A percentile compares a stretch with the other conserved stretches of the same genome.
phyloP scores from a whole-genome alignment of 2,888 invertebrate species.

The Melanophora roralis region DNA sequence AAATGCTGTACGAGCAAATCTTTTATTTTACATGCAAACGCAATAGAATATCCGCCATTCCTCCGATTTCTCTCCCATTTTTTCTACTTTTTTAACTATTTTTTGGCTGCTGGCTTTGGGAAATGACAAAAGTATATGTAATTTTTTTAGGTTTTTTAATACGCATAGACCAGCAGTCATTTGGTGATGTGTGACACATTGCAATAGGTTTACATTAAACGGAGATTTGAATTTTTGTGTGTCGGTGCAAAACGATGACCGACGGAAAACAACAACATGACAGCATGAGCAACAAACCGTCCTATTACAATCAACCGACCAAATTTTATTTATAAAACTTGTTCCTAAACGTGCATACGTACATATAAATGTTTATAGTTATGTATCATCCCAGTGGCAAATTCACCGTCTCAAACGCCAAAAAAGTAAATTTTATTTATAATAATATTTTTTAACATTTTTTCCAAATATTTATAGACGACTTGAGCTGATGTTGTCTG shows the following conservation, averaged over 20 bases:
- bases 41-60: background rate
- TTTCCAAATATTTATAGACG: too few species aligned
- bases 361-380: conserved; percentile 34
- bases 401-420: too few species aligned
- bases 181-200: conserved; percentile 33
- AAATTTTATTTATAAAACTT: conserved; percentile 43
- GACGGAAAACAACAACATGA: conserved; percentile 38
- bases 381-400: too few species aligned
- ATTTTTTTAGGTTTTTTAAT: background rate
- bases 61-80: background rate
- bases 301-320: conserved; percentile 19
- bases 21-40: background rate
- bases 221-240: conserved; percentile 61
- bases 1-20: conserved; percentile 37
- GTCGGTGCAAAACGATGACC: conserved; percentile 55
- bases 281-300: conserved; percentile 5
- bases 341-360: conserved; percentile 37
- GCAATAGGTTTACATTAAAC: conserved; percentile 59
- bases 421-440: too few species aligned
- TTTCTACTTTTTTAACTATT: too few species aligned
- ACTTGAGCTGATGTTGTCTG: too few species aligned
- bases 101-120: conserved; percentile 25
- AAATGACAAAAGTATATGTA: conserved; percentile 41
- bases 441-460: too few species aligned
- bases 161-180: background rate